Evolutionary conservation across 2,888 invertebrate species (phyloP), one percentile per base, ranked within the genome.

Genomic region (Melolontha melolontha): DNA sequence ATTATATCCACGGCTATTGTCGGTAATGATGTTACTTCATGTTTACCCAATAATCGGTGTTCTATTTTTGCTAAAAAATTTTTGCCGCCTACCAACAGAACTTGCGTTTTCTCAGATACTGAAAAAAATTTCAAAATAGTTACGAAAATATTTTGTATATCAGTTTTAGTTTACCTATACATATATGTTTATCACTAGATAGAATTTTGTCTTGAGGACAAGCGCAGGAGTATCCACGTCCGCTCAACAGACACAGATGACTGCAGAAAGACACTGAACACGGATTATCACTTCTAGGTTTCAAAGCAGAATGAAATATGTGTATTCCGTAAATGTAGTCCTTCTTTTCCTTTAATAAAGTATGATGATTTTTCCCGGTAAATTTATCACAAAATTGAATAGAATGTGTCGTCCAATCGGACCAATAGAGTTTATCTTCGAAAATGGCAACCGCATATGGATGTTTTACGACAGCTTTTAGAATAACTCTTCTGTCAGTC

Each of bases 401-500:
- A 34, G 91, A 90, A 76, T 89, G 89, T 0, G 91, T 89, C 0
- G 86, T 85, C 93, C 93, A 94, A 80, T 98, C 96, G 49, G 94
- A 94, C 95, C 96, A 98, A 83, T 91, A 98, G 0, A 98, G 80
- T 1, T 87, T 87, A 81, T 95, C 92, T 83, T 96, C 96, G 80
- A 96, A 97, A 0, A 97, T 90, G 0, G 93, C 88, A 71, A 97
- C 85, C 0, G 94, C 89, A 82, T 92, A 95, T 0, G 97, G 96
- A 80, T 93, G 92, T 72, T 90, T 89, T 12, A 92, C 87, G 0
- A 89, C 84, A n/a, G 87, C 88, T 75, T 87, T 82, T 1, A 88
- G 79, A 17, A 89, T 79, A 1, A 84, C 89, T 79, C 90, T 88
- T 59, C 92, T 85, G 77, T 88, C 88, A 5, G 86, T 87, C 17